Base-by-base conservation (phyloP, 2,113 vertebrate species). In the Dolichotis patagonum region DNA sequence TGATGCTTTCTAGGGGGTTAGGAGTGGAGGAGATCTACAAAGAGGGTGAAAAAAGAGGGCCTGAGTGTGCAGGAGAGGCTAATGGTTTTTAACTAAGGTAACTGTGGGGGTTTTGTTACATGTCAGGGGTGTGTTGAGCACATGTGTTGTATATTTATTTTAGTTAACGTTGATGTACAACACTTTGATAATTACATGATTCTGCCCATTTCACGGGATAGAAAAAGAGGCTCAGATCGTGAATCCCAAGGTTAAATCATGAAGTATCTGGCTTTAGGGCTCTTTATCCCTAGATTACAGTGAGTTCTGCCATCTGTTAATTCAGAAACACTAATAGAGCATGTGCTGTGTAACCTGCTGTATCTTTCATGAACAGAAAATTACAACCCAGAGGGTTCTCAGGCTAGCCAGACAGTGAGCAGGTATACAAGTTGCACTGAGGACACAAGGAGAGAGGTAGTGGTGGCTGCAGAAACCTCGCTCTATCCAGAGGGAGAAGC, bases 291-390 rank as follows among this genome's bases (percentile, higher is more conserved):
- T 49, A 41, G 3, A 1, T 30, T 5, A 1, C 1, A 12, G 28
- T 11, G 7, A 28, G 38, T 7, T 12, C 9, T 26, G 4, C 12
- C 26, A 78, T 38, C n/a, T 3, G 1, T 19, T 43, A 17, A 52
- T 8, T 71, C 60, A 28, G 78, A 73, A 75, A 32, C 49, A 41
- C 8, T 43, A 19, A 0, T 52, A 28, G 49, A 65, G 10, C 17
- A 24, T 0, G 6, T 16, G 13, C 56, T 32, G 1, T 7, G 43
- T 60, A 65, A 0, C 13, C 41, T 2, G 20, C 9, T 5, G 8
- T 28, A 3, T 12, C 5, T 49, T 0, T 16, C n/a, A 10, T 19
- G 38, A 32, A 35, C 2, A 20, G 62, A 83, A 1, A 35, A 19
- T 10, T 80, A 24, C 16, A 26, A 10, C 30, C 46, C 46, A 43